These are phyloP conservation scores for Xiphophorus maculatus DNA, from an alignment of 2,113 vertebrate genomes.

Conservation along the genomic window DNA sequence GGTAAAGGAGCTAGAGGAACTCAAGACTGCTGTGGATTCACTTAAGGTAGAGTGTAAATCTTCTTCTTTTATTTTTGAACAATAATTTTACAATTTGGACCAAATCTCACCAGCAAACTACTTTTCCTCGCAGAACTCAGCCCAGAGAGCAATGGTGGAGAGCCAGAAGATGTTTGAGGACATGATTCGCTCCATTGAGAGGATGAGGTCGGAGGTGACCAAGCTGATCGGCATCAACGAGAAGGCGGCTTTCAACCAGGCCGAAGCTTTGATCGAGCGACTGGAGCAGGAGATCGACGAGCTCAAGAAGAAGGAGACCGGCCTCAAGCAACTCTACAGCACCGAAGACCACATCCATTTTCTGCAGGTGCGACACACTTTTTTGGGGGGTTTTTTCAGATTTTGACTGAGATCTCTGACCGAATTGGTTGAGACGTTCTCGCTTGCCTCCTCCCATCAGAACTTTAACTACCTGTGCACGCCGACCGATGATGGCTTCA, in stretches of 20 bases:
- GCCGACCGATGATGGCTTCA: conserved; percentile 81
- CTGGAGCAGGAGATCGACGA: conserved; percentile 84
- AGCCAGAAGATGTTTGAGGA: conserved; percentile 86
- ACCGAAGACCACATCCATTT: conserved; percentile 86
- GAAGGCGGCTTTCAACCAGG: conserved; percentile 82
- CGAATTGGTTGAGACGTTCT: background rate
- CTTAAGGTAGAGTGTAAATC: conserved; percentile 71
- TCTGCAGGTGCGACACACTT: conserved; percentile 72
- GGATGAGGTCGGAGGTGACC: conserved; percentile 84
- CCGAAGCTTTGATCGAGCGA: conserved; percentile 80
- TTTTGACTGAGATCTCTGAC: no score
- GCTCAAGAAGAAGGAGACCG: conserved; percentile 81
- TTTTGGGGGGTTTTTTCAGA: no score
- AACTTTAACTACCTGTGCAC: conserved; percentile 86
- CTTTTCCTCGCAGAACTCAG: conserved; percentile 73
- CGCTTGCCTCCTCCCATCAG: conserved; percentile 43
- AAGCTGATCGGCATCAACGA: conserved; percentile 85
- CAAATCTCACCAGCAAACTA: background rate
- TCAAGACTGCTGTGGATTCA: conserved; percentile 82
- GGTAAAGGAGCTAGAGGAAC: conserved; percentile 83
- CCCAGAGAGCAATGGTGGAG: conserved; percentile 83
- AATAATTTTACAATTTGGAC: background rate
- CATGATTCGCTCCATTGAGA: conserved; percentile 84
- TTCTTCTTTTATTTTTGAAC: background rate
- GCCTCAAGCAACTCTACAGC: conserved; percentile 84